Percentiles rank a stretch among this genome's conserved stretches.
Evolutionary conservation across 2,797 vertebrate species (phyloP).

Genomic region (Taeniopygia guttata): DNA sequence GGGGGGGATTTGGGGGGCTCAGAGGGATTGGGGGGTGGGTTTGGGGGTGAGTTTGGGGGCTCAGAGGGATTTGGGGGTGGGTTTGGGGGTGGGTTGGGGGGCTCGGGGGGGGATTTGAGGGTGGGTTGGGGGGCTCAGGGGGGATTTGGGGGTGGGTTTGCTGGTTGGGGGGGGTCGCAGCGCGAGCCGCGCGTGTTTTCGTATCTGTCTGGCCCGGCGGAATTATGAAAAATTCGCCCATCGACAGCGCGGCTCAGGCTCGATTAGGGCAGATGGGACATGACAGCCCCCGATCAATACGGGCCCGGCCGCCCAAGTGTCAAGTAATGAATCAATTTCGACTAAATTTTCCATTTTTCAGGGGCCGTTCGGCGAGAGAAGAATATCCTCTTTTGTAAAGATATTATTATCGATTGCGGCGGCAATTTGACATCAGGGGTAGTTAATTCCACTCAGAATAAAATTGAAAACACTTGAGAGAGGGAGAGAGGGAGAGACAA

Average conservation of each 20-base stretch:
- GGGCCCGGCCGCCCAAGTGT: background rate
- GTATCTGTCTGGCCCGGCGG: background rate
- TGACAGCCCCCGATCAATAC: background rate
- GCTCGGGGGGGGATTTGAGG: no score
- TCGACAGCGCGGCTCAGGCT: background rate
- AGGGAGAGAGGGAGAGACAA: no score
- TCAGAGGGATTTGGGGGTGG: no score
- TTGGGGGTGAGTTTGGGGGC: no score
- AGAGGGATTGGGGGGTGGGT: no score
- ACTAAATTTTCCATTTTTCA: background rate
- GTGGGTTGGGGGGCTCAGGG: no score
- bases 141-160: no score
- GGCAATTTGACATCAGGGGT: background rate
- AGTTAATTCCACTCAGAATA: background rate
- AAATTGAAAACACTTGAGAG: no score
- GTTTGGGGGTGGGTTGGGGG: no score
- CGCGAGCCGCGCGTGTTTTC: no score
- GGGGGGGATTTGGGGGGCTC: no score
- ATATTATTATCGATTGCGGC: background rate
- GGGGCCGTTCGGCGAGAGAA: background rate
- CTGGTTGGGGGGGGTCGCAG: no score
- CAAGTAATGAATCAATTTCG: background rate
- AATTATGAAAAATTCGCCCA: background rate
- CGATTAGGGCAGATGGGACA: background rate
- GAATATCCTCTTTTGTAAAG: background rate